Conservation (phyloP, 2,888 invertebrate genomes). For the Pristionchus japonicus region DNA sequence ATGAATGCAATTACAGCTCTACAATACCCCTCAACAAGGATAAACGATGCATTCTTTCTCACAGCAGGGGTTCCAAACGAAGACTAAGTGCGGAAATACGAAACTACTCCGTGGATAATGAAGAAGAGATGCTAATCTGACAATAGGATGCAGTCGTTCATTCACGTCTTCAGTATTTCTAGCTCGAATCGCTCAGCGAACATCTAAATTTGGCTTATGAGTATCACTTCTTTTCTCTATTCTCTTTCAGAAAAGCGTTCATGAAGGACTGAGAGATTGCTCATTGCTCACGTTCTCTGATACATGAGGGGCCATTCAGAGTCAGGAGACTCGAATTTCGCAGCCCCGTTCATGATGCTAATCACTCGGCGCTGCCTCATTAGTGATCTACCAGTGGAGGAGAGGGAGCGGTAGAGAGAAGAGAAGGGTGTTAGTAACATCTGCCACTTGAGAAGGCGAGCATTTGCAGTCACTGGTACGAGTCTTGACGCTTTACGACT, state of each 20-base stretch:
- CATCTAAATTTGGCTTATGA: not conserved
- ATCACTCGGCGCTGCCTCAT: not conserved
- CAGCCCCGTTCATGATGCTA: not conserved
- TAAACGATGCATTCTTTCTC: not conserved
- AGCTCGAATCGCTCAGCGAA: too few species aligned
- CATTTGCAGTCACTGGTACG: not conserved
- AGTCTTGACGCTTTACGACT: not conserved
- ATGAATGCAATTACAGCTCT: not conserved
- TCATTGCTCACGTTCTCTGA: not conserved
- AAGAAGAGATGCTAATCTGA: not conserved
- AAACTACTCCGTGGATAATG: not conserved
- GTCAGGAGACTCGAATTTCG: not conserved
- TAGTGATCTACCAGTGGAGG: not conserved
- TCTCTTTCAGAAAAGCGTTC: too few species aligned
- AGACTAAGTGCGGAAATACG: not conserved
- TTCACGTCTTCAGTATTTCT: not conserved
- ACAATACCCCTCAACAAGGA: not conserved
- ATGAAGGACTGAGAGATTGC: too few species aligned
- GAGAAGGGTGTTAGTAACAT: not conserved
- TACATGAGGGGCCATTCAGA: not conserved
- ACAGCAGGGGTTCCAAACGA: not conserved
- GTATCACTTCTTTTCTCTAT: too few species aligned
- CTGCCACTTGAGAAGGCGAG: constrained; percentile 12
- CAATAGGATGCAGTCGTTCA: not conserved
- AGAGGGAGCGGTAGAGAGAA: not conserved